Base-by-base conservation (phyloP, 2,113 vertebrate species). In the Catagonus wagneri region DNA sequence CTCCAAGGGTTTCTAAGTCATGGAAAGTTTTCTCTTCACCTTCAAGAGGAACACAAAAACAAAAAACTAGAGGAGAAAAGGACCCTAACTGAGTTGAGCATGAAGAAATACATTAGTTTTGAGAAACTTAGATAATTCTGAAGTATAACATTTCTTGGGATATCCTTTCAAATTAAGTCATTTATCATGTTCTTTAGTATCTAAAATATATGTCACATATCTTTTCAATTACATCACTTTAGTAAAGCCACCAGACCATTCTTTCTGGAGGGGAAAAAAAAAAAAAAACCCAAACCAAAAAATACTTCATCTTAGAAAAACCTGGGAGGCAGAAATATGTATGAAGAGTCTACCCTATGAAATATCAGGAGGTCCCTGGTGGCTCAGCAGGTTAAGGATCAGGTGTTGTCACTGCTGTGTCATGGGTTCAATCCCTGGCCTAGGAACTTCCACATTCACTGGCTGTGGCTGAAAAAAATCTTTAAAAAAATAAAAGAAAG, bases 151-250 rank as follows among this genome's bases (percentile, higher is more conserved):
- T 81, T 19, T 19, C 34, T 7, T 6, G 20, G 10, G 17, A 90
- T 90, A 94, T 83, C 2, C 10, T 94, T 96, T 95, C 17, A 83
- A 94, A 85, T 0, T 91, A 69, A 92, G 44, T 78, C 74, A 89
- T 63, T 85, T 50, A 56, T 92, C 44, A 34, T 74, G 29, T 39
- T 63, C 39, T 68, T 91, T 75, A 89, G 44, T 75, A 54, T 17
- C 34, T 83, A 36, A 79, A 66, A 29, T 92, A 74, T 15, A 25
- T 58, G 76, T n/a, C 1, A 39, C 19, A 54, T 60, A 87, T 58
- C 17, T 58, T 88, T 96, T 58, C 81, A 95, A 86, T 88, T 85
- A 25, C 5, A 32, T 63, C 52, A 2, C 27, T 79, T 83, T 91
- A 76, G 20, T 83, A 94, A 80, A 92, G 54, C 69, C 78, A 52